Evolutionary conservation across 2,113 vertebrate species (phyloP).

Genomic region (Acanthochromis polyacanthus): DNA sequence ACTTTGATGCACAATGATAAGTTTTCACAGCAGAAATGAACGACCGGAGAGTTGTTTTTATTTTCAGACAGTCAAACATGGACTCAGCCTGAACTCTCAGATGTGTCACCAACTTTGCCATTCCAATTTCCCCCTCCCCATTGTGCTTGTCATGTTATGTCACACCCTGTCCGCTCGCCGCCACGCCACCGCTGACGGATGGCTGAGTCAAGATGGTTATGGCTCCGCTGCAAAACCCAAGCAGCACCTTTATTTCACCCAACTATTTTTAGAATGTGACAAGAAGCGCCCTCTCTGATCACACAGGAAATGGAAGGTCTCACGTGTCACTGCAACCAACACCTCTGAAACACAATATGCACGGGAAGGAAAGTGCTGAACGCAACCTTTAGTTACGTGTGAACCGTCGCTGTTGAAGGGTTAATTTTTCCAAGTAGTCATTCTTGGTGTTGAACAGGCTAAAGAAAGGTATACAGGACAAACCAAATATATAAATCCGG

Average conservation of each 20-base stretch:
- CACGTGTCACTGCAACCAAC: neutral
- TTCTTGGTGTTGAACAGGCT: neutral
- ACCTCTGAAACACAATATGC: constrained; percentile 1
- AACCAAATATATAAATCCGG: too few species aligned
- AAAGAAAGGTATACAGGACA: too few species aligned
- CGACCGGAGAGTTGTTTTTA: too few species aligned
- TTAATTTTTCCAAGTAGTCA: constrained; percentile 28
- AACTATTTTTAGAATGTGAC: constrained; percentile 52
- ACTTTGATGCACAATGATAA: too few species aligned
- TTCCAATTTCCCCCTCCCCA: constrained; percentile 21
- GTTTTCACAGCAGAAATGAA: too few species aligned
- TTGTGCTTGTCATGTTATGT: constrained; percentile 9
- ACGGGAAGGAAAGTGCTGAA: constrained; percentile 39
- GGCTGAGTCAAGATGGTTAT: constrained; percentile 13
- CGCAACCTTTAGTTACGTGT: neutral
- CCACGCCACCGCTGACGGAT: neutral
- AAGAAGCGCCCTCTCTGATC: constrained; percentile 16
- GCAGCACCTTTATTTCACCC: constrained; percentile 16
- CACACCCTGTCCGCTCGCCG: neutral
- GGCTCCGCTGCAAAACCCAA: constrained; percentile 1
- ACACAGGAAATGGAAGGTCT: constrained; percentile 56
- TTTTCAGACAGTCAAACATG: neutral
- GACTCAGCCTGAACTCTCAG: constrained; percentile 33
- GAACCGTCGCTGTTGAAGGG: neutral
- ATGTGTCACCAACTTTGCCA: constrained; percentile 7